Evolutionary conservation across 2,888 invertebrate genomes (phyloP), one percentile per base, ranked within the genome.

Genomic region (Alentia gelatinosa): DNA sequence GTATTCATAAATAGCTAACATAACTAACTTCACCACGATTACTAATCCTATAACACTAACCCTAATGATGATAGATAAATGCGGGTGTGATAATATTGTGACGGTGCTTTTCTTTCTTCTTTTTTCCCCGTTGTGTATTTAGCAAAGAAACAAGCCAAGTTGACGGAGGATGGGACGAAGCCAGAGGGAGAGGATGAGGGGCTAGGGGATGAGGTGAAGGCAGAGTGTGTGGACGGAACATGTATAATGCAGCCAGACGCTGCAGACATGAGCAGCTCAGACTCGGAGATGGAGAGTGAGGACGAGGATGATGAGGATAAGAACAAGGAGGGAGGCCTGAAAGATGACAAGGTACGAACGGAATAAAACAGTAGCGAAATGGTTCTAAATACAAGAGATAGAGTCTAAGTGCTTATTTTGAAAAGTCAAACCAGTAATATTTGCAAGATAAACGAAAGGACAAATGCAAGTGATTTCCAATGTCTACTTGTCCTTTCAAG

Each of bases 201-300:
- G 7, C 37, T 89, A n/a, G 56, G 56, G 33, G 56, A 89, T 33
- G 68, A 68, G 74, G 37, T 74, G 40, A 68, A 40, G 63, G 39
- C 39, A 3, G 74, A 74, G 40, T 40, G 89, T 0, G 75, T 37
- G 12, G 90, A 40, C 39, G 39, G 39, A 26, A 47, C 47, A 35
- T 26, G 39, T 30, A 33, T 23, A 23, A 90, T 40, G 37, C 75
- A 90, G 74, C 75, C 68, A 7, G 93, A 92, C 37, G 91, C 90
- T 19, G 91, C 79, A 15, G 90, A 84, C 56, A 37, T 40, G 37
- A 63, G 30, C 56, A 90, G 94, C 90, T 94, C 94, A 56, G 95
- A 95, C 90, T 94, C 94, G 15, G 95, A 94, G 33, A 42, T 75
- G 56, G 97, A 97, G 83, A 97, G 96, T 63, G 96, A 96, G 37